A percentile compares a stretch with the other conserved stretches of the same genome.
Evolutionary conservation across 2,113 vertebrate genomes (phyloP).

Genomic region (Gavia stellata): DNA sequence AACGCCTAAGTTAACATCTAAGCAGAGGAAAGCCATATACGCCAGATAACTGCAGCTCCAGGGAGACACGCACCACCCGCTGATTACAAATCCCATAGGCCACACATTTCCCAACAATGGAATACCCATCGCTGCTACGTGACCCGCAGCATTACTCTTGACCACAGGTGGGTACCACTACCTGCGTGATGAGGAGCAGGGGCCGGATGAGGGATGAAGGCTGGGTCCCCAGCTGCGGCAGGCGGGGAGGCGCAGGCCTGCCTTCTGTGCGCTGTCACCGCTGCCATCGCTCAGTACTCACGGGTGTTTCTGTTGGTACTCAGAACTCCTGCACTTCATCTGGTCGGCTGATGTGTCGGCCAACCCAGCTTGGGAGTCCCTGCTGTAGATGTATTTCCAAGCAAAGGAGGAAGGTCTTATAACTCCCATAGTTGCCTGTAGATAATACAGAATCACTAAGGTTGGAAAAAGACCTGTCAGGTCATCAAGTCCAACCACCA

Average conservation of each 20-base stretch:
- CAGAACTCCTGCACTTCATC: background rate
- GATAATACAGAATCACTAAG: no score
- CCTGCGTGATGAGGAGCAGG: fast-evolving
- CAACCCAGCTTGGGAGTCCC: background rate
- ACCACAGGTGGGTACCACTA: fast-evolving
- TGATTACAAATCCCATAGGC: background rate
- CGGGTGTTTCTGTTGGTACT: background rate
- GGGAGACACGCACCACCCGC: background rate
- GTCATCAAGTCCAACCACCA: no score
- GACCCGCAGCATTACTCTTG: no score
- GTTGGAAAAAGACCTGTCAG: no score
- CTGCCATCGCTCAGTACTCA: background rate
- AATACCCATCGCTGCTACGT: fast-evolving
- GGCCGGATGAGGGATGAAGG: background rate
- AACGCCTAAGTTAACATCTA: no score
- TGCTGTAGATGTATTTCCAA: background rate
- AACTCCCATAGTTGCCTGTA: background rate
- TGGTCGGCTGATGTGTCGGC: fast-evolving
- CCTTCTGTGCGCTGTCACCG: background rate
- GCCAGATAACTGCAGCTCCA: no score
- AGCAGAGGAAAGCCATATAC: background rate
- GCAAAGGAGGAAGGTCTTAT: background rate
- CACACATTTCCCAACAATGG: background rate
- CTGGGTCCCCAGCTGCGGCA: fast-evolving
- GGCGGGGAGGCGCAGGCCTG: fast-evolving